Conservation (phyloP, 2,888 invertebrate genomes). For the Eristalinus aeneus region DNA sequence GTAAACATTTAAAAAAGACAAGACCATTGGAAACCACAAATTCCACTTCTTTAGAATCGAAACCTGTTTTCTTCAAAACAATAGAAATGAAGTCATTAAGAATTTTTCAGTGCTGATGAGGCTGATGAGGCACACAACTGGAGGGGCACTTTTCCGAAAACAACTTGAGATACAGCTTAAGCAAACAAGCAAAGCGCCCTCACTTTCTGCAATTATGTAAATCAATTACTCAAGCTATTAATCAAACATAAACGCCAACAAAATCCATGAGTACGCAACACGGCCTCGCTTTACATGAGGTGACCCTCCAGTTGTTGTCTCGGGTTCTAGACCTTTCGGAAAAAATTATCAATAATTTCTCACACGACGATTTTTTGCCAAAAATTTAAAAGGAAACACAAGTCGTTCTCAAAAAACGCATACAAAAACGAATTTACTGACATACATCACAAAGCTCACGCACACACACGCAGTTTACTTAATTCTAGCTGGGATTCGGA, state of each 20-base stretch:
- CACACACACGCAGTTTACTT: conserved; percentile 69
- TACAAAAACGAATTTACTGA: conserved; percentile 11
- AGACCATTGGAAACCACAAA: no score
- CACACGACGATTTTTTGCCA: background rate
- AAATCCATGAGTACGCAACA: background rate
- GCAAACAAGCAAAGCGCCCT: no score
- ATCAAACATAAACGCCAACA: background rate
- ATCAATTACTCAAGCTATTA: background rate
- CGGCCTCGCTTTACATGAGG: background rate
- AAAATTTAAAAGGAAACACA: background rate
- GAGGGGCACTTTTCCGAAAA: no score
- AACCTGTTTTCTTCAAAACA: no score
- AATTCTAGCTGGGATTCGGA: conserved; percentile 87
- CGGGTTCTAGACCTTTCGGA: background rate
- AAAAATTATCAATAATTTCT: conserved; percentile 31
- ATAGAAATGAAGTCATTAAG: no score
- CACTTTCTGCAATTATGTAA: no score
- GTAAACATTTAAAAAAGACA: no score
- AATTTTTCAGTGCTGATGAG: no score
- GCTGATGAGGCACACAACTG: no score
- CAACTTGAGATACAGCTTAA: no score
- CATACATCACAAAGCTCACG: conserved; percentile 30
- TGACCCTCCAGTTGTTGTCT: background rate
- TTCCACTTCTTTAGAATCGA: no score
- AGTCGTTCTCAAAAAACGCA: background rate